phyloP scores from a whole-genome alignment of 2,113 vertebrate species.

The Rhea americana region DNA sequence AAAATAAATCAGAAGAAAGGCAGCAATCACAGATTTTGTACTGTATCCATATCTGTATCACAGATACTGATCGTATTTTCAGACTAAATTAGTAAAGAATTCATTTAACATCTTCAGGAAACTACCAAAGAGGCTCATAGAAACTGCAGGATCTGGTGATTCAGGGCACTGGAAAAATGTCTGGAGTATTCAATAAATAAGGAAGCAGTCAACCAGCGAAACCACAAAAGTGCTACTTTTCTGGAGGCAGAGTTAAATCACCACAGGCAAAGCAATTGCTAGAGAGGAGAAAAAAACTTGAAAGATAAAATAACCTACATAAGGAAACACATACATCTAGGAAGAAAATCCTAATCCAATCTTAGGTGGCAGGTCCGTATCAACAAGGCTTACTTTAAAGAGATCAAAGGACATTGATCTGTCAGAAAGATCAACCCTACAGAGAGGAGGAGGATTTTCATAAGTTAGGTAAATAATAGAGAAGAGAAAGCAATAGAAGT shows the following conservation, averaged over 20 bases:
- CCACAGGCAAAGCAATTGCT: background rate
- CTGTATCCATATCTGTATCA: background rate
- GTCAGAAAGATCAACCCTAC: background rate
- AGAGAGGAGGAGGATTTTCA: background rate
- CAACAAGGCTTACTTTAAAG: background rate
- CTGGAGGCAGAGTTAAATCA: background rate
- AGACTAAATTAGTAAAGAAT: background rate
- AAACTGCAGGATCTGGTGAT: fast-evolving
- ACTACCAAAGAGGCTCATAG: background rate
- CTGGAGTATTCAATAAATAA: background rate
- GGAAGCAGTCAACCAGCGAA: background rate
- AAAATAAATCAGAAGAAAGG: background rate
- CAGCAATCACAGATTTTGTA: background rate
- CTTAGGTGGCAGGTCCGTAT: background rate
- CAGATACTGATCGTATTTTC: background rate
- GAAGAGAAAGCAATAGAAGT: background rate
- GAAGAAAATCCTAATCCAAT: background rate
- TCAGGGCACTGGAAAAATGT: fast-evolving
- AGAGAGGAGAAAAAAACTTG: background rate
- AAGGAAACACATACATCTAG: background rate
- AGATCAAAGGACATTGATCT: background rate
- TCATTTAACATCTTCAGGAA: background rate
- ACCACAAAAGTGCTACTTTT: background rate
- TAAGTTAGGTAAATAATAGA: background rate
- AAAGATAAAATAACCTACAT: background rate